A percentile compares a stretch with the other conserved stretches of the same genome.
These are phyloP conservation scores for Lampris megalopsis DNA, from an alignment of 2,113 vertebrate genomes.

Conservation along the genomic window DNA sequence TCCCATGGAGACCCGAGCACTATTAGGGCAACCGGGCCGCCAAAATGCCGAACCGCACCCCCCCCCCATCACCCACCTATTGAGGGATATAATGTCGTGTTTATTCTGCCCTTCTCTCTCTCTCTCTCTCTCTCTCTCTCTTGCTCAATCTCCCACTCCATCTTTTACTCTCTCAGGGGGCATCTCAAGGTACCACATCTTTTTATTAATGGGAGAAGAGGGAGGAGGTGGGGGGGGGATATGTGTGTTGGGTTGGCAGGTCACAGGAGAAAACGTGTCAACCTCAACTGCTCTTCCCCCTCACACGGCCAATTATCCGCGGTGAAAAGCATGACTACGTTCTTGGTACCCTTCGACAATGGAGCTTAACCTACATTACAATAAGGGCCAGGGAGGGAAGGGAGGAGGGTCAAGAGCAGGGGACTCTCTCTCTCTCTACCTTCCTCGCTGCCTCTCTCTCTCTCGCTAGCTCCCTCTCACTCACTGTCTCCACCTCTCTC, in stretches of 20 bases:
- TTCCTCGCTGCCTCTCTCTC: too few species aligned
- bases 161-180: slow-evolving; percentile 44
- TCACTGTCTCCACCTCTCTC: background rate
- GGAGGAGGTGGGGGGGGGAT: background rate
- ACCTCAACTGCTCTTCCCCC: slow-evolving; percentile 37
- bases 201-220: slow-evolving; percentile 69
- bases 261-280: slow-evolving; percentile 11
- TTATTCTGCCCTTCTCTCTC: background rate
- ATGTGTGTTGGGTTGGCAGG: background rate
- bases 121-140: background rate
- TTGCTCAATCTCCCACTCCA: background rate
- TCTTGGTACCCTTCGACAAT: slow-evolving; percentile 54
- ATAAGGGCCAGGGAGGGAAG: background rate
- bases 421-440: background rate
- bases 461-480: too few species aligned
- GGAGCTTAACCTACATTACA: slow-evolving; percentile 22
- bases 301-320: slow-evolving; percentile 60
- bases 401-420: background rate
- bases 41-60: slow-evolving; percentile 65
- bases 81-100: slow-evolving; percentile 3
- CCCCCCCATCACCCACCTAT: background rate
- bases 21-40: slow-evolving; percentile 57
- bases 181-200: slow-evolving; percentile 47
- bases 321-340: slow-evolving; percentile 71
- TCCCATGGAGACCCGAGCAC: slow-evolving; percentile 57